phyloP scores from a whole-genome alignment of 2,888 invertebrate genomes.

The Thelaira solivaga region DNA sequence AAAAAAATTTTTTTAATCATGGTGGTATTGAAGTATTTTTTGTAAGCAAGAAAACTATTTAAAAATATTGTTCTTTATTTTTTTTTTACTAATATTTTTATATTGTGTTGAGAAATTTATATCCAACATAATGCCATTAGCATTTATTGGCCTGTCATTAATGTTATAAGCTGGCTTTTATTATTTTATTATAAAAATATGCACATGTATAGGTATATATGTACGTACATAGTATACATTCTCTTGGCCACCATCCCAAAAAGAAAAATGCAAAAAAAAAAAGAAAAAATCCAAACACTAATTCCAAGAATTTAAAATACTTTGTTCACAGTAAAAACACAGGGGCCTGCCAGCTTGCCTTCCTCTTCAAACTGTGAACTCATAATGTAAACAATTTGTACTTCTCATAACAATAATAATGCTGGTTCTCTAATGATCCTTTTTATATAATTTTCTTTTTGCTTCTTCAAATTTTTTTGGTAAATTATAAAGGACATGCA shows the following conservation, averaged over 20 bases:
- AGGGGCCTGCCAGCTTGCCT: conserved; percentile 5
- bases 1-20: no score
- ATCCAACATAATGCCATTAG: conserved; percentile 65
- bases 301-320: conserved; percentile 30
- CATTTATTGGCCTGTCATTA: conserved; percentile 68
- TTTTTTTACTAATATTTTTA: neutral
- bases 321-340: conserved; percentile 22
- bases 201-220: no score
- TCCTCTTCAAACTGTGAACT: conserved; percentile 44
- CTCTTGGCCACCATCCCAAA: conserved; percentile 53
- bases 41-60: no score
- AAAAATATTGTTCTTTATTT: neutral
- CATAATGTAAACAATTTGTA: conserved; percentile 57
- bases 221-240: no score
- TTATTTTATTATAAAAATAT: no score
- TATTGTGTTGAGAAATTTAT: conserved; percentile 55
- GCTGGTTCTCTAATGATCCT: conserved; percentile 48
- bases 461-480: conserved; percentile 17
- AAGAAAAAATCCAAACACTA: neutral
- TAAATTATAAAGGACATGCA: conserved; percentile 59
- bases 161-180: conserved; percentile 64
- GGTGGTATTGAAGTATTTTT: no score
- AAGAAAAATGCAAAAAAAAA: no score
- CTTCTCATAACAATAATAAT: conserved; percentile 24
- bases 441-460: neutral